Percentiles rank a stretch among this genome's conserved stretches.
These are phyloP conservation scores for Coptodon bakossiorum DNA, from an alignment of 2,113 vertebrate genomes.

Conservation along the genomic window DNA sequence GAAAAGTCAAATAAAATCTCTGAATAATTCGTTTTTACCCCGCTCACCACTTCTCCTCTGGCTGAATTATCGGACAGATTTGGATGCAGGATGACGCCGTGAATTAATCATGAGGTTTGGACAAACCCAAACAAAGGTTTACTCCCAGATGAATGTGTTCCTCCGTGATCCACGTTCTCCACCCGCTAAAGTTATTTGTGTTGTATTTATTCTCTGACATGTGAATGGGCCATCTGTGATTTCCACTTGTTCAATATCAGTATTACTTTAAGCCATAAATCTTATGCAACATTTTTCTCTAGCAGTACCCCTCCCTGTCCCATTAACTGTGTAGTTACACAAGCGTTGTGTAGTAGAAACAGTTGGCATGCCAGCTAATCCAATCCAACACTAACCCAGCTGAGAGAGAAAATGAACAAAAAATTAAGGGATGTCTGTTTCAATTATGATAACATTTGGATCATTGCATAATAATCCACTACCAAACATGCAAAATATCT, in stretches of 20 bases:
- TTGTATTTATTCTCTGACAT: slow-evolving; percentile 14
- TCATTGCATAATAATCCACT: slow-evolving; percentile 59
- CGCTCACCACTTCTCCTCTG: neutral
- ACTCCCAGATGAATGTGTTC: neutral
- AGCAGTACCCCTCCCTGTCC: slow-evolving; percentile 15
- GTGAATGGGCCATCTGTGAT: slow-evolving; percentile 17
- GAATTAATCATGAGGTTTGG: neutral
- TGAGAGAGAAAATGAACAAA: slow-evolving; percentile 11
- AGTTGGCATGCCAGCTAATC: slow-evolving; percentile 68
- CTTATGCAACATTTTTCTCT: slow-evolving; percentile 50
- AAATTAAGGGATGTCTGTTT: slow-evolving; percentile 59
- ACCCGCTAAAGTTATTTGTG: neutral
- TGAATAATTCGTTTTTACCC: neutral
- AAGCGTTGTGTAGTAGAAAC: slow-evolving; percentile 50
- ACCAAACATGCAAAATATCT: slow-evolving; percentile 41
- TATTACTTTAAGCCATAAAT: slow-evolving; percentile 59
- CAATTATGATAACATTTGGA: slow-evolving; percentile 59
- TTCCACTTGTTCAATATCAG: slow-evolving; percentile 39
- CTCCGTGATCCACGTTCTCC: neutral
- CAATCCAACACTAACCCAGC: slow-evolving; percentile 39
- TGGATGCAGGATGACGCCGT: neutral
- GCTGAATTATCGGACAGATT: neutral
- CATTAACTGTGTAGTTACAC: slow-evolving; percentile 59
- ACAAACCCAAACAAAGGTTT: neutral
- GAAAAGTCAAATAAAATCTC: neutral